Evolutionary conservation across 2,113 vertebrate species (phyloP).

Genomic region (Meriones unguiculatus): DNA sequence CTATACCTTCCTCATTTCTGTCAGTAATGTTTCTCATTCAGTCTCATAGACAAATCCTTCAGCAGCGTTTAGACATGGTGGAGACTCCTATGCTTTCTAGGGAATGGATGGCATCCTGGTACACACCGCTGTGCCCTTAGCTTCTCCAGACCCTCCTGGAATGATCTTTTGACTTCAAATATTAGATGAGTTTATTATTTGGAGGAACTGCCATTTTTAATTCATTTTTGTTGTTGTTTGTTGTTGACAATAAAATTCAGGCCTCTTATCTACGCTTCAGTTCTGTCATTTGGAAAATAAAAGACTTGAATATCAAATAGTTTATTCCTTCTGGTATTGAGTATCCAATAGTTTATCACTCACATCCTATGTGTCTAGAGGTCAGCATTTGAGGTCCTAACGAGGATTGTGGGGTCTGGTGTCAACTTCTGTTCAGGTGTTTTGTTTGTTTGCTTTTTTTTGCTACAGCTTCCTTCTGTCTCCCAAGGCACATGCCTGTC

Average conservation of each 20-base stretch:
- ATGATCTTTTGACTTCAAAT: neutral
- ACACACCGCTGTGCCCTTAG: neutral
- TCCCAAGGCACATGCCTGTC: neutral
- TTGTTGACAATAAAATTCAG: neutral
- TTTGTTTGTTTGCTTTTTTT: neutral
- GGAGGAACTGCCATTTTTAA: neutral
- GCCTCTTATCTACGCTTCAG: neutral
- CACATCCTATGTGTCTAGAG: neutral
- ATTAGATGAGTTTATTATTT: neutral
- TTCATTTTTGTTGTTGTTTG: no score
- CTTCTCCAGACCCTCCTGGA: neutral
- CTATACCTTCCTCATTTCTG: neutral
- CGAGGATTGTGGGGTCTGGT: neutral
- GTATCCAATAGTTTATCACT: neutral
- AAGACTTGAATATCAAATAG: neutral
- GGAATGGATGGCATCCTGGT: neutral
- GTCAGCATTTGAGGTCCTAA: neutral
- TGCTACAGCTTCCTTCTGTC: neutral
- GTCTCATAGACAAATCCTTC: neutral
- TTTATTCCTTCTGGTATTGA: neutral
- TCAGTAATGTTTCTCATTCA: neutral
- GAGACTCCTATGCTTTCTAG: neutral
- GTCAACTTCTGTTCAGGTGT: no score
- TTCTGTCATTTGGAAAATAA: neutral
- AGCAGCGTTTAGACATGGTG: no score